Conservation (phyloP, 2,797 vertebrate species). For the Florisuga fusca region DNA sequence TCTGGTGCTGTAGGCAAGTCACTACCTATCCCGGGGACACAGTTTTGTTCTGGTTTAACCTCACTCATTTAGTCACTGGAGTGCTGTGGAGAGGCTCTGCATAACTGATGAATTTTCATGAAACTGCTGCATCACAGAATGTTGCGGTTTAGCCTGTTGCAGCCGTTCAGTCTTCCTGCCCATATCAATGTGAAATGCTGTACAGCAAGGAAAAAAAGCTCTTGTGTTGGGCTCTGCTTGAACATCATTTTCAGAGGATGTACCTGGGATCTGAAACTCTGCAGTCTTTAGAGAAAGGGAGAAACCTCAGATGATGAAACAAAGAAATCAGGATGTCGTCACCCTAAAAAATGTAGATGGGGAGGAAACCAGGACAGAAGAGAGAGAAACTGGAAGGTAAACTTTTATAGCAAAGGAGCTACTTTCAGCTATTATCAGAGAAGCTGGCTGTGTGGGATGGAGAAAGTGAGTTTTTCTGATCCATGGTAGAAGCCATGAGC, state of each 20-base stretch:
- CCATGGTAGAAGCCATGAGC: not conserved
- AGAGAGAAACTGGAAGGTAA: not conserved
- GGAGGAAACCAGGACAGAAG: not conserved
- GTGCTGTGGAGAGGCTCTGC: not conserved
- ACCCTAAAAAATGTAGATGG: not conserved
- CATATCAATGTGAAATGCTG: not conserved
- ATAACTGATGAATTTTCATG: conserved; percentile 6
- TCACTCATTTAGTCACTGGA: conserved; percentile 11
- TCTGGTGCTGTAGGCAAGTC: conserved; percentile 47
- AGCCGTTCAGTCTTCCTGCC: not conserved
- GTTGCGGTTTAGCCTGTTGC: not conserved
- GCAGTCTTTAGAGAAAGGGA: not conserved
- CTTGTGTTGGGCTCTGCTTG: not conserved
- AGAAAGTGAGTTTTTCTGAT: not conserved
- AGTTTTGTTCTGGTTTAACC: conserved; percentile 29
- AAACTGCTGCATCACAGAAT: not conserved
- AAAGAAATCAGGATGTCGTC: not conserved
- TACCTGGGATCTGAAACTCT: not conserved
- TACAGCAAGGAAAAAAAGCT: not conserved
- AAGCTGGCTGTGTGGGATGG: not conserved
- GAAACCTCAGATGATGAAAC: not conserved
- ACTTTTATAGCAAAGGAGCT: not conserved
- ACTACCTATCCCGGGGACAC: conserved; percentile 31
- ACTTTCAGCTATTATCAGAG: not conserved
- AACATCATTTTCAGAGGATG: not conserved